A percentile compares a stretch with the other conserved stretches of the same genome.
phyloP scores from a whole-genome alignment of 2,888 invertebrate genomes.

The Drosophila prostipennis region DNA sequence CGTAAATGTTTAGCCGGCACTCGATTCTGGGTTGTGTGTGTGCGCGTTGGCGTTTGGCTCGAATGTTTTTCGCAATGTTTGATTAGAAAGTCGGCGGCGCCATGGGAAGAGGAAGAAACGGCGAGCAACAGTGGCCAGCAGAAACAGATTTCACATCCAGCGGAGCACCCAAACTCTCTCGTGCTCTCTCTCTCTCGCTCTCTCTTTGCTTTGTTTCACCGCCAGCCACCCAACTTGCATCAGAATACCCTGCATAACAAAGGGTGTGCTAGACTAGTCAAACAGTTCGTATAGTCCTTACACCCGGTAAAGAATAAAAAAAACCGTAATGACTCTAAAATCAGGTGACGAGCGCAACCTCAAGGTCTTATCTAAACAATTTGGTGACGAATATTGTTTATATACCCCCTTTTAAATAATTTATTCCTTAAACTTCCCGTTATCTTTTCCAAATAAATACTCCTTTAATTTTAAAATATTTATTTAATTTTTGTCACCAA shows the following conservation, averaged over 20 bases:
- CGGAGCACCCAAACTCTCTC: constrained; percentile 28
- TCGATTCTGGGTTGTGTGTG: constrained; percentile 31
- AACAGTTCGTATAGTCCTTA: not conserved
- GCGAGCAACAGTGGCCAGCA: constrained; percentile 24
- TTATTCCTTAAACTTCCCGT: too few species aligned
- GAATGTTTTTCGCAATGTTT: constrained; percentile 55
- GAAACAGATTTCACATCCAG: constrained; percentile 46
- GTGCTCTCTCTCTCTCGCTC: constrained; percentile 1
- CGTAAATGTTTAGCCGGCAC: constrained; percentile 63
- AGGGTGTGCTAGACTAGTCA: not conserved
- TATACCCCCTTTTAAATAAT: too few species aligned
- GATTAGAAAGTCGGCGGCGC: constrained; percentile 71
- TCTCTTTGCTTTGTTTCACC: constrained; percentile 37
- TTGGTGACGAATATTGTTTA: not conserved
- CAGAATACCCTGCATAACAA: constrained; percentile 15
- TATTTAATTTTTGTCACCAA: too few species aligned
- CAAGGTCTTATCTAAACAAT: not conserved
- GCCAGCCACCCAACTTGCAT: constrained; percentile 28
- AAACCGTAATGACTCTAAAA: not conserved
- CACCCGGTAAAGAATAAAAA: not conserved
- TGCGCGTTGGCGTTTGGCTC: constrained; percentile 5
- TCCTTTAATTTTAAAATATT: too few species aligned
- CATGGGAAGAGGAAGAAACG: constrained; percentile 32
- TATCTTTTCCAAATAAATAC: not conserved
- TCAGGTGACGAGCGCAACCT: not conserved